Percentiles rank a stretch among this genome's conserved stretches.
Conservation (phyloP, 2,888 invertebrate genomes). For the Venustoraphidia nigricollis region DNA sequence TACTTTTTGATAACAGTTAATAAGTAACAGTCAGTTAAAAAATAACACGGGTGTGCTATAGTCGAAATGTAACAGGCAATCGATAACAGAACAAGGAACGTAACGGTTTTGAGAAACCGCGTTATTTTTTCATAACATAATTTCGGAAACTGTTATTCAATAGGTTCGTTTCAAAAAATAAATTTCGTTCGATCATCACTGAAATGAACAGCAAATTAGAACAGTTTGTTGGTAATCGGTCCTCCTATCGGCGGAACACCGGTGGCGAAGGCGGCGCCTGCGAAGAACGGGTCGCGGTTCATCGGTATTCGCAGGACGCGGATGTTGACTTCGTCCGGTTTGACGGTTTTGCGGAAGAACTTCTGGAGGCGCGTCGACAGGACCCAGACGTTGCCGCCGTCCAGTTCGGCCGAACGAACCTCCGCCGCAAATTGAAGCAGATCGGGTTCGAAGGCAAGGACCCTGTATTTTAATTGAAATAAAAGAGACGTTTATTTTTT, state of each 20-base stretch:
- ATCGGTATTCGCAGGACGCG: conserved; percentile 47
- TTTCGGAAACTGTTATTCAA: no score
- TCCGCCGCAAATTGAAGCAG: conserved; percentile 67
- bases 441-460: conserved; percentile 55
- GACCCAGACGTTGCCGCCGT: conserved; percentile 57
- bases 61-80: no score
- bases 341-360: conserved; percentile 54
- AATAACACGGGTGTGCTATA: no score
- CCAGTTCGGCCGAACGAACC: conserved; percentile 47
- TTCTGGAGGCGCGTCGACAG: conserved; percentile 66
- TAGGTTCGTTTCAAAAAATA: no score
- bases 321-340: conserved; percentile 53
- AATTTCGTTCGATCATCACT: neutral
- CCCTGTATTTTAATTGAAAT: conserved; percentile 28
- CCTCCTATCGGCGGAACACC: no score
- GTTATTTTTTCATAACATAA: no score
- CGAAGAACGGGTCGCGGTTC: conserved; percentile 28
- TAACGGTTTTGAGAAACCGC: no score
- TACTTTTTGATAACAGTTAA: no score
- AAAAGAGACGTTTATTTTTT: neutral
- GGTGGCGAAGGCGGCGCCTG: conserved; percentile 16
- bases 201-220: no score
- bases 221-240: neutral
- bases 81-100: no score
- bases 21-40: no score